Percentiles rank a stretch among this genome's conserved stretches.
Conservation (phyloP, 2,888 invertebrate species). For the Stenichneumon culpator region DNA sequence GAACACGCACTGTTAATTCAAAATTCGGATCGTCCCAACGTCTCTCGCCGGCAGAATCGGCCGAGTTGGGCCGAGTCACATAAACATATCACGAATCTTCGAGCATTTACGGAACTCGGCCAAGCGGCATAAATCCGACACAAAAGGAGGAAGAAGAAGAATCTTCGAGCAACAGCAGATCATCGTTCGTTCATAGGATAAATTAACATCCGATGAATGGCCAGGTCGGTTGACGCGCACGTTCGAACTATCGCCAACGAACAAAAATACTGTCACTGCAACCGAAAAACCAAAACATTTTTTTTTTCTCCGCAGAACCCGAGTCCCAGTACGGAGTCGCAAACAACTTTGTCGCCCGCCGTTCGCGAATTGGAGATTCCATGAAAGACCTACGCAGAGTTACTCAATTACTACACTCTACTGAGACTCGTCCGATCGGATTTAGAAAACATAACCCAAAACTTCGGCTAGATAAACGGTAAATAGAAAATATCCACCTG, state of each 20-base stretch:
- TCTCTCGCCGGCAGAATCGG: not conserved
- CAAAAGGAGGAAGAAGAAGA: too few relatives aligned
- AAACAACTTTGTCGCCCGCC: slow-evolving; percentile 10
- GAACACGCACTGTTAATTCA: slow-evolving; percentile 38
- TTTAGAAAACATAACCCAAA: slow-evolving; percentile 71
- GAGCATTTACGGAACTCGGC: too few relatives aligned
- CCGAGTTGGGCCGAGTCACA: too few relatives aligned
- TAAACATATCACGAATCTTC: not conserved
- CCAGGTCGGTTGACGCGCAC: slow-evolving; percentile 38
- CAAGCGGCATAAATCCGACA: too few relatives aligned
- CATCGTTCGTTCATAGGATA: not conserved
- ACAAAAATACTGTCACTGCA: not conserved
- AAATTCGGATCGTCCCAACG: slow-evolving; percentile 22
- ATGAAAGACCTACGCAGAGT: slow-evolving; percentile 65
- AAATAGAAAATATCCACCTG: slow-evolving; percentile 12
- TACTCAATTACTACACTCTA: slow-evolving; percentile 71
- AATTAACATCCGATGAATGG: slow-evolving; percentile 34
- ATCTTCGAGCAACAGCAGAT: not conserved
- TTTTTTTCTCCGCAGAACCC: slow-evolving; percentile 34
- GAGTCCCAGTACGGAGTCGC: slow-evolving; percentile 28
- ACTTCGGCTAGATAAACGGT: slow-evolving; percentile 52
- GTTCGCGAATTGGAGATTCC: slow-evolving; percentile 67
- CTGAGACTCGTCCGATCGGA: slow-evolving; percentile 71
- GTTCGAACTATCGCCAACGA: not conserved
- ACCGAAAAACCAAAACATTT: not conserved